These are phyloP conservation scores for Petroica traversi DNA, from an alignment of 2,113 vertebrate species.

Conservation along the genomic window DNA sequence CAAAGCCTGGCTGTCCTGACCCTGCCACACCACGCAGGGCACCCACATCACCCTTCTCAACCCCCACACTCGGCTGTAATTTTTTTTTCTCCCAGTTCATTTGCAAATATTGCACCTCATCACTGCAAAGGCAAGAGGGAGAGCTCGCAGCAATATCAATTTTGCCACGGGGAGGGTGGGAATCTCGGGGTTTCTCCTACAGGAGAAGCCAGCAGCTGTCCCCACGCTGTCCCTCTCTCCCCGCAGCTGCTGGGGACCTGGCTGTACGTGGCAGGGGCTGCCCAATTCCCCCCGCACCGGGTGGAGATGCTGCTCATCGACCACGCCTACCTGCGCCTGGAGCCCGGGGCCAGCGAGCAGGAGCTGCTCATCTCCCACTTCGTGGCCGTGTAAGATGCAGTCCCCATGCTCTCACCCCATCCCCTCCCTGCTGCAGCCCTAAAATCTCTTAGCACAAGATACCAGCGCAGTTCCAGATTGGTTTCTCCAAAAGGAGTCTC, in stretches of 20 bases:
- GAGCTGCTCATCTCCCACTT: slow-evolving; percentile 16
- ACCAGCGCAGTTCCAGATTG: rapidly evolving
- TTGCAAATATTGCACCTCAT: not conserved
- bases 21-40: rapidly evolving
- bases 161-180: not conserved
- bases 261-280: slow-evolving; percentile 4
- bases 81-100: rapidly evolving
- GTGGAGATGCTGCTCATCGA: slow-evolving; percentile 52
- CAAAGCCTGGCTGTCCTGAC: not conserved
- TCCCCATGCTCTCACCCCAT: not conserved
- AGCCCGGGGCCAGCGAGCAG: rapidly evolving
- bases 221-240: not conserved
- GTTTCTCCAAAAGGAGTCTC: not conserved
- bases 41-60: not conserved
- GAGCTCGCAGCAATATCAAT: rapidly evolving
- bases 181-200: not conserved
- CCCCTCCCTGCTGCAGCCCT: not conserved
- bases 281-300: slow-evolving; percentile 2
- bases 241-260: slow-evolving; percentile 6
- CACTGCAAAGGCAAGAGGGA: not conserved
- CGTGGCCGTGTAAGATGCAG: not conserved
- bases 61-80: rapidly evolving
- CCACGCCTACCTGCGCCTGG: not conserved
- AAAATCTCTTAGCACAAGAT: rapidly evolving
- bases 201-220: not conserved